These are phyloP conservation scores for Microplitis deprimator DNA, from an alignment of 2,888 invertebrate genomes.

Conservation along the genomic window DNA sequence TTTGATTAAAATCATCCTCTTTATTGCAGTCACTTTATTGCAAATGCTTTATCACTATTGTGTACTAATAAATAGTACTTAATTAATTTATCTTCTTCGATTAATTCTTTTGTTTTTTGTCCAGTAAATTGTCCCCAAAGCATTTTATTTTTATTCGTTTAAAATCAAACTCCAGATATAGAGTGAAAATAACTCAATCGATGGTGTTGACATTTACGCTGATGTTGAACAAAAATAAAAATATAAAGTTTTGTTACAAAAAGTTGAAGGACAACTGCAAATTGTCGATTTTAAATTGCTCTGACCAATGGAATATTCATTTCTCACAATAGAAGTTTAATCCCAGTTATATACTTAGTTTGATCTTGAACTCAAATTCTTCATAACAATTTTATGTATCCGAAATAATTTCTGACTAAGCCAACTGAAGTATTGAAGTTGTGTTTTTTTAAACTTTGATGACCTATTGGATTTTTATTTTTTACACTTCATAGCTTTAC, in stretches of 20 bases:
- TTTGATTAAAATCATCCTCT: conserved; percentile 60
- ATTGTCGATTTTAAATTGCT: background rate
- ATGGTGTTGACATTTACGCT: background rate
- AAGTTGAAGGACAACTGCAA: background rate
- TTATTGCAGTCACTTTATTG: conserved; percentile 38
- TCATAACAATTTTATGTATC: background rate
- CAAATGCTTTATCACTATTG: background rate
- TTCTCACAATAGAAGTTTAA: background rate
- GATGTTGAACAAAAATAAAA: background rate
- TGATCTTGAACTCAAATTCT: background rate
- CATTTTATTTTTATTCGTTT: background rate
- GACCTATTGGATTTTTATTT: too few species aligned
- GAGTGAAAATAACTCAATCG: background rate
- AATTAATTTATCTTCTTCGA: background rate
- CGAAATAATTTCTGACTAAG: too few species aligned
- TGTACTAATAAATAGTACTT: background rate
- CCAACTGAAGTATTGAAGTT: too few species aligned
- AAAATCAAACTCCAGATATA: background rate
- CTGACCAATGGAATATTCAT: background rate
- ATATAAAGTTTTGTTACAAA: background rate
- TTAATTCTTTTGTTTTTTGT: background rate
- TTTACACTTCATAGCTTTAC: too few species aligned
- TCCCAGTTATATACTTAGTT: background rate
- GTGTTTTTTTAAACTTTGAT: too few species aligned
- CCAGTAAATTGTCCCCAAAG: background rate